Conservation (phyloP, 2,113 vertebrate genomes). For the Monopterus albus region DNA sequence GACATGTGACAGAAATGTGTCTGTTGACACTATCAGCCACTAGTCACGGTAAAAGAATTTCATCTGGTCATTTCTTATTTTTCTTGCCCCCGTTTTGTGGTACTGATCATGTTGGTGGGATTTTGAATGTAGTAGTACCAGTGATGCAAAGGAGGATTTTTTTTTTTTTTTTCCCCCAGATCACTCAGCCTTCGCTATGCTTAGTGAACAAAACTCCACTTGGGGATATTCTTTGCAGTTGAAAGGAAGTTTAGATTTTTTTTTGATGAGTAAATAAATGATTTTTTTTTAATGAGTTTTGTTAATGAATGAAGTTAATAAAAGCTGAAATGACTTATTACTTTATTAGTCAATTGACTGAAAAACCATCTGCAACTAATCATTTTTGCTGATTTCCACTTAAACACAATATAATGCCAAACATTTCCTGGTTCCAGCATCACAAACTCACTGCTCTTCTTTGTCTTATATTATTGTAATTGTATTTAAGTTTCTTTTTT, state of each 20-base stretch:
- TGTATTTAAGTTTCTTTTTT: too few species aligned
- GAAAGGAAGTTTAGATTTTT: not conserved
- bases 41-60: slow-evolving; percentile 6
- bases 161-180: not conserved
- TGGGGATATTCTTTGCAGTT: not conserved
- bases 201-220: not conserved
- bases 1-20: slow-evolving; percentile 32
- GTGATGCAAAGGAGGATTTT: too few species aligned
- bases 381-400: too few species aligned
- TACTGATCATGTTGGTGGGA: not conserved
- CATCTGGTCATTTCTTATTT: not conserved
- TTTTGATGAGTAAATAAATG: not conserved
- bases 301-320: not conserved
- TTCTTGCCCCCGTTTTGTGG: not conserved
- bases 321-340: not conserved
- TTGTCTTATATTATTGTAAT: not conserved
- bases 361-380: too few species aligned
- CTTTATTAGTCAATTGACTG: too few species aligned
- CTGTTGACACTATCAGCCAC: not conserved
- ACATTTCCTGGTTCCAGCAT: not conserved
- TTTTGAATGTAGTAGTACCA: too few species aligned
- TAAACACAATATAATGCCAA: not conserved
- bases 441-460: not conserved
- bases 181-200: not conserved
- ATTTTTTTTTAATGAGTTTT: not conserved